These are phyloP conservation scores for Protobothrops flavoviridis DNA, from an alignment of 2,113 vertebrate species.

Conservation along the genomic window DNA sequence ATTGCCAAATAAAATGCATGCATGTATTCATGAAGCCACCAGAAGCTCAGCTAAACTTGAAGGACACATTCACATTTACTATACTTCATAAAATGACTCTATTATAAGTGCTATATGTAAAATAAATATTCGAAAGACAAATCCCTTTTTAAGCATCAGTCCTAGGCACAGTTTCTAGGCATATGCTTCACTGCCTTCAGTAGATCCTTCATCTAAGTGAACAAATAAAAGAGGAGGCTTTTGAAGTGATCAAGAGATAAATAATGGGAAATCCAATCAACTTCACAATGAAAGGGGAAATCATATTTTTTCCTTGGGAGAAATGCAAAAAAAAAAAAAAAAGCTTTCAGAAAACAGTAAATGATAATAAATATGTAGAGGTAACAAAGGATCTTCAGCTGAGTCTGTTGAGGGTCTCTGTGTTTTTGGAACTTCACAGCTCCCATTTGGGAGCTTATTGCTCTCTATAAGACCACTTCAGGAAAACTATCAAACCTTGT, in stretches of 20 bases:
- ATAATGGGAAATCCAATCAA: neutral
- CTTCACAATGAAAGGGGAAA: neutral
- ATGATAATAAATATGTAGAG: neutral
- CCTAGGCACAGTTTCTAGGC: neutral
- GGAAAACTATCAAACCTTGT: neutral
- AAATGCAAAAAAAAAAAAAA: neutral
- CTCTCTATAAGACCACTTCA: neutral
- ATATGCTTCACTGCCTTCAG: neutral
- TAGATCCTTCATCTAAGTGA: neutral
- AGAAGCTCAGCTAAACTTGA: neutral
- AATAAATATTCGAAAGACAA: neutral
- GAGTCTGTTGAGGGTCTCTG: neutral
- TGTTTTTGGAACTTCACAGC: neutral
- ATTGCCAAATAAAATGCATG: neutral
- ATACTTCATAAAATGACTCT: neutral
- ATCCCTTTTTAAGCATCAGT: neutral
- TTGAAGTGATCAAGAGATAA: neutral
- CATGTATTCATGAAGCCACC: neutral
- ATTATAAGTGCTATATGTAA: neutral
- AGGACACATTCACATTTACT: neutral
- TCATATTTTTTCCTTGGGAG: neutral
- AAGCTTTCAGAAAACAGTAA: neutral
- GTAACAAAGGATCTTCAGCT: neutral
- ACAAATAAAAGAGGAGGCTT: neutral
- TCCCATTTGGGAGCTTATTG: neutral